Percentiles rank a stretch among this genome's conserved stretches.
These are phyloP conservation scores for Melanogrammus aeglefinus DNA, from an alignment of 2,797 vertebrate species.

Conservation along the genomic window DNA sequence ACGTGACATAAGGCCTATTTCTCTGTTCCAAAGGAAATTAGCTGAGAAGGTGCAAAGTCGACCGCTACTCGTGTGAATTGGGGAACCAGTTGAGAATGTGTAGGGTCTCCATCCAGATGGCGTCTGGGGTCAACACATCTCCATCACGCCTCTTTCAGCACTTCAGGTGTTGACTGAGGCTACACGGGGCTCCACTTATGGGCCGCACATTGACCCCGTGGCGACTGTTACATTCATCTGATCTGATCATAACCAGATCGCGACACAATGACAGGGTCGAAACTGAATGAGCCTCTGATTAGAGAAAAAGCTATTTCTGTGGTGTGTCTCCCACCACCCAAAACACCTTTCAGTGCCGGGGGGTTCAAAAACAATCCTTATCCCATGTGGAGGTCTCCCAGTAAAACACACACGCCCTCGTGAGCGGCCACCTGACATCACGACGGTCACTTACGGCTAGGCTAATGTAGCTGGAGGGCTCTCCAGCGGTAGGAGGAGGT, in stretches of 20 bases:
- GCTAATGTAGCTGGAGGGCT: slow-evolving; percentile 43
- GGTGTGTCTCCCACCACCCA: not conserved
- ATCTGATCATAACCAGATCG: not conserved
- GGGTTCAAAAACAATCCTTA: not conserved
- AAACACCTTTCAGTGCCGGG: not conserved
- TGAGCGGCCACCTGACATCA: not conserved
- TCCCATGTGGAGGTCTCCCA: not conserved
- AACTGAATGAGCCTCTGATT: not conserved
- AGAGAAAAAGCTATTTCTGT: not conserved
- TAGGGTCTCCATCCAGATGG: not conserved
- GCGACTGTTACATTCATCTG: not conserved
- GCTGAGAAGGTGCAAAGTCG: not conserved
- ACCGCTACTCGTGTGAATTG: not conserved
- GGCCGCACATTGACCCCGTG: not conserved
- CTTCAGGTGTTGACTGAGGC: not conserved
- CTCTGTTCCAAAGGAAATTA: not conserved
- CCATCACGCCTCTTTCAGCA: not conserved
- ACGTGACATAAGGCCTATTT: not conserved
- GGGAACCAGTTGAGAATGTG: not conserved
- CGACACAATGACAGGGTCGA: not conserved
- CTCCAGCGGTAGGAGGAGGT: slow-evolving; percentile 36
- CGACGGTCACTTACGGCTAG: not conserved
- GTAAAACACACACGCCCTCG: not conserved
- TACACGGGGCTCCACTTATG: not conserved
- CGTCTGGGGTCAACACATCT: not conserved